These are phyloP conservation scores for Temnothorax unifasciatus DNA, from an alignment of 2,888 invertebrate genomes.

Conservation along the genomic window DNA sequence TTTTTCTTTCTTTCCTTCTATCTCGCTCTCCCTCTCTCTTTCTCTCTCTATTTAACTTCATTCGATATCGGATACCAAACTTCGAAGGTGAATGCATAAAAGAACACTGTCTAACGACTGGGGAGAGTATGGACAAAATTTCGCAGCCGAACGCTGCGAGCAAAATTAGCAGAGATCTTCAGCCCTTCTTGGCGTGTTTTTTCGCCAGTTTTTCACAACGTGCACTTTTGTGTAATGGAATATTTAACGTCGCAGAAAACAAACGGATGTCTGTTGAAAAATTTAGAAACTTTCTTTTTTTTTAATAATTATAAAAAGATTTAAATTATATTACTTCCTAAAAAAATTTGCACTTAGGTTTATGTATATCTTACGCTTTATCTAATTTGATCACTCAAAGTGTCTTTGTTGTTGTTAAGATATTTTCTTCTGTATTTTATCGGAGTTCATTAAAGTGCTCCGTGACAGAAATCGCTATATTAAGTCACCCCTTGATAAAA, in stretches of 20 bases:
- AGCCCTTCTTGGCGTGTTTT: background rate
- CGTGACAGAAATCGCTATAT: slow-evolving; percentile 17
- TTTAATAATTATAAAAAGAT: background rate
- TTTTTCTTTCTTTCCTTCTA: no score
- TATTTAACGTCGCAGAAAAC: background rate
- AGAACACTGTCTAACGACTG: background rate
- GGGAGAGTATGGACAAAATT: slow-evolving; percentile 15
- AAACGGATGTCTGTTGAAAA: background rate
- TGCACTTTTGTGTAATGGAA: slow-evolving; percentile 12
- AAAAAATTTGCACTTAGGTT: background rate
- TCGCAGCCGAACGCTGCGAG: background rate
- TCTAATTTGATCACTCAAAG: background rate
- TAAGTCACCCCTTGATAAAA: slow-evolving; percentile 18
- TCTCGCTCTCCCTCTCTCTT: background rate
- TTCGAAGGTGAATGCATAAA: slow-evolving; percentile 5
- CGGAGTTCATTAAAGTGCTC: background rate
- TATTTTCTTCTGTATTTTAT: slow-evolving; percentile 1
- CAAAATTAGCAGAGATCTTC: background rate
- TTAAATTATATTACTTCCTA: background rate
- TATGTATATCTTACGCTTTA: background rate
- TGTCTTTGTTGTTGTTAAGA: background rate
- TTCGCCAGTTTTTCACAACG: background rate
- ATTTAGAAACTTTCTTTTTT: slow-evolving; percentile 1
- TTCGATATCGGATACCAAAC: slow-evolving; percentile 24
- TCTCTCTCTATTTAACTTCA: background rate